Base-by-base conservation (phyloP, 2,888 invertebrate genomes). In the Clunio marinus region DNA sequence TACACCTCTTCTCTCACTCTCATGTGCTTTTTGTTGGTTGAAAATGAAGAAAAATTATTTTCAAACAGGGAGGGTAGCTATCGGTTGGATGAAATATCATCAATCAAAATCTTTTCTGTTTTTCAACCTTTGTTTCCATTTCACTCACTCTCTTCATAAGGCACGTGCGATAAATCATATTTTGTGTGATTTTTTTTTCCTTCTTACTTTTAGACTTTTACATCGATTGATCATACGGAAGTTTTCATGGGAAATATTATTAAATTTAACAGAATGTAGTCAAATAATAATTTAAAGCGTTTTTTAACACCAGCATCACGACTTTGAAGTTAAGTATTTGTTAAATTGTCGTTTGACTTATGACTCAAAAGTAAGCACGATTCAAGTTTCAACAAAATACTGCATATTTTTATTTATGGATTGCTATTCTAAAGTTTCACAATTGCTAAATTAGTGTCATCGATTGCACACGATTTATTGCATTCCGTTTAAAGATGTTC, bases 401-500 rank as follows among this genome's bases (percentile, higher is more conserved):
- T 41, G 41, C 41, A 41, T 41, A n/a, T 41, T n/a, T 41, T 41
- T 10, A 41, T 41, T 41, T 3, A 10, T 41, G 15, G 15, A 41
- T 41, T 41, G 41, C 41, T 41, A 41, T 41, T 41, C 41, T n/a
- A 41, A n/a, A 15, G 15, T 41, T 41, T n/a, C n/a, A n/a, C n/a
- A 32, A 41, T 15, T 41, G 41, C 41, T 41, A n/a, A n/a, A n/a
- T 41, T 41, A 15, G n/a, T 41, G n/a, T n/a, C n/a, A n/a, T n/a
- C 15, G 41, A 5, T 32, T 32, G 32, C 32, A n/a, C n/a, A n/a
- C n/a, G n/a, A n/a, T n/a, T n/a, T n/a, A n/a, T n/a, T n/a, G 13
- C 28, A 17, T 28, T 15, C 1, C n/a, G 15, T 22, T 46, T 63
- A 63, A 4, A 63, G 27, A 63, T 63, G 63, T 27, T 63, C 63